Conservation (phyloP, 2,113 vertebrate species). For the Eonycteris spelaea region DNA sequence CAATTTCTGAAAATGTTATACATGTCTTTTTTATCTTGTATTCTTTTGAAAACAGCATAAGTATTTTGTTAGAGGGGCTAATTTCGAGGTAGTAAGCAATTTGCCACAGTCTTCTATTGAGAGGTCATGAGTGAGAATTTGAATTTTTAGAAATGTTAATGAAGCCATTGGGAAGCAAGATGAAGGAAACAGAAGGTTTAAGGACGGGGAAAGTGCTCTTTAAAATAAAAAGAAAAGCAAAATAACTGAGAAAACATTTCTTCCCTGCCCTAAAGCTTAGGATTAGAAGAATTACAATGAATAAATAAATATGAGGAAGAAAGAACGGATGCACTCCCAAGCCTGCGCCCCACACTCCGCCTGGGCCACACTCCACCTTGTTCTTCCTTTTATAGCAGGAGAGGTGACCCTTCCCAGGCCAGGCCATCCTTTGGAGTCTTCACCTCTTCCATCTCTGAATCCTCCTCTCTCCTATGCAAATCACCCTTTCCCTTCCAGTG, state of each 20-base stretch:
- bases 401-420: background rate
- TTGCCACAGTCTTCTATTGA: background rate
- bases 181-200: background rate
- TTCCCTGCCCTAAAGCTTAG: background rate
- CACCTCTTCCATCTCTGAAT: background rate
- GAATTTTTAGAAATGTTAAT: slow-evolving; percentile 12
- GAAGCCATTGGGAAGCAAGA: slow-evolving; percentile 23
- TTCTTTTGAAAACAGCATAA: slow-evolving; percentile 19
- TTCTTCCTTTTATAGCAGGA: background rate
- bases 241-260: background rate
- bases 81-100: slow-evolving; percentile 12
- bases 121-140: background rate
- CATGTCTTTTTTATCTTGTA: background rate
- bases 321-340: background rate
- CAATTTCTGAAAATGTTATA: background rate
- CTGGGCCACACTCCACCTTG: background rate
- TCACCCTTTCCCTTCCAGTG: background rate
- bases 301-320: background rate
- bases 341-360: background rate
- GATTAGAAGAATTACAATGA: background rate
- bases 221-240: background rate
- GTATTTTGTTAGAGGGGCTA: background rate
- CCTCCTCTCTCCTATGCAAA: background rate
- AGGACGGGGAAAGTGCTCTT: background rate
- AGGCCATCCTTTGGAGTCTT: background rate